phyloP scores from a whole-genome alignment of 37 sponge, comb jelly and placozoan species.

The Beroe ovata region DNA sequence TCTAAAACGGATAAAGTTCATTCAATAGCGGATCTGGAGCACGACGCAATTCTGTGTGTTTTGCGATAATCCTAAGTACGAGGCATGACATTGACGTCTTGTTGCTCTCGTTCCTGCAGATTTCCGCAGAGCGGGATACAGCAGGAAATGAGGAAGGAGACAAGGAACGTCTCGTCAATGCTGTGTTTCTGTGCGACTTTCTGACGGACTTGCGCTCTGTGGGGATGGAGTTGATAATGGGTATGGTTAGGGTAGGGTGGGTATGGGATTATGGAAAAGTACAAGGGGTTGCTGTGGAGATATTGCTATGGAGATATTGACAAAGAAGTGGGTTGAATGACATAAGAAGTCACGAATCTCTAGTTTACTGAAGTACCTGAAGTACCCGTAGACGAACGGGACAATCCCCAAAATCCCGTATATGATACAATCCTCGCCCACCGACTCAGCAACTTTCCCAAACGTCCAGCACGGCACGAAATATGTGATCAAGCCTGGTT shows the following conservation, averaged over 20 bases:
- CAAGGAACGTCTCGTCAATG: conserved; percentile 16
- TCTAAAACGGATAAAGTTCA: no score
- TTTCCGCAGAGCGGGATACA: conserved; percentile 48
- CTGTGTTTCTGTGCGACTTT: conserved; percentile 13
- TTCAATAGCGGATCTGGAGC: no score
- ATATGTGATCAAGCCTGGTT: conserved; percentile 48
- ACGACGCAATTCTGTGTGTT: no score
- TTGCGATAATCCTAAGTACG: conserved; percentile 21
- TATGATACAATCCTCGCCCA: conserved; percentile 8
- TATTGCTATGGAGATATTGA: no score
- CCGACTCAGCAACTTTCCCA: conserved; percentile 52
- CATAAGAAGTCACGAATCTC: neutral
- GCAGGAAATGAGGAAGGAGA: conserved; percentile 33
- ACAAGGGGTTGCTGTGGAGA: no score
- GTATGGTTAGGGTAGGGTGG: no score
- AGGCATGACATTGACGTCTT: conserved; percentile 13
- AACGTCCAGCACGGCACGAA: conserved; percentile 16
- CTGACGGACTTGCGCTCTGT: conserved; percentile 25
- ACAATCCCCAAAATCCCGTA: neutral
- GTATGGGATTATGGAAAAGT: no score
- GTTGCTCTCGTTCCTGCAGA: neutral
- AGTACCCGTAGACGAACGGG: conserved; percentile 11
- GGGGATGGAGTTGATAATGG: no score
- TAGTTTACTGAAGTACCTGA: conserved; percentile 54
- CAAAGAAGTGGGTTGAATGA: no score